phyloP scores from a whole-genome alignment of 2,113 vertebrate genomes.

The Chaetorhynchus papuensis region DNA sequence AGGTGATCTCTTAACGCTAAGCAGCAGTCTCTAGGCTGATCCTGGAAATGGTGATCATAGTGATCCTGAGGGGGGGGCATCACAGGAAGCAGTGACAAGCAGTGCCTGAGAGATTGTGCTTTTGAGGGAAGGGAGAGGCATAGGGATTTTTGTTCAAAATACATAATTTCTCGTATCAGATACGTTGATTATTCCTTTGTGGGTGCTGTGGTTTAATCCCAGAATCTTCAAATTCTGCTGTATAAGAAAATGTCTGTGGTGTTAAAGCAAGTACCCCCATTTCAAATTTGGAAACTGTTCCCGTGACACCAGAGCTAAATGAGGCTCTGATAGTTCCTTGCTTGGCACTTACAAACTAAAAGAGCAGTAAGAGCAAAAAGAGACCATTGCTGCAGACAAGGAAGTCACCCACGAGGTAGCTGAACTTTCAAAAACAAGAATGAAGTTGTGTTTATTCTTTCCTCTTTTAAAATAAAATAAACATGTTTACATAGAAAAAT shows the following conservation, averaged over 20 bases:
- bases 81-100: accelerated
- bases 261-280: background rate
- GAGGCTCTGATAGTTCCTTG: background rate
- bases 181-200: background rate
- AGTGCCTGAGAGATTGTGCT: background rate
- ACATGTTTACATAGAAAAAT: too few relatives aligned
- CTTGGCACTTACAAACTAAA: background rate
- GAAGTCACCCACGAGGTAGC: background rate
- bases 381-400: background rate
- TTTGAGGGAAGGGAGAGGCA: background rate
- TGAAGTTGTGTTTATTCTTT: background rate
- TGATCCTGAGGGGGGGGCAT: background rate
- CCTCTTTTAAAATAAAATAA: background rate
- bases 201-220: background rate
- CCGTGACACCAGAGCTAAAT: background rate
- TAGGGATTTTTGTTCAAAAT: background rate
- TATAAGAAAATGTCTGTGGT: background rate
- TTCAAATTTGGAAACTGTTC: background rate
- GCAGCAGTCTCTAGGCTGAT: background rate
- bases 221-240: background rate
- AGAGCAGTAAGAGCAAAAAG: background rate
- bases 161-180: background rate
- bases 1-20: background rate
- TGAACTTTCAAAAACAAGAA: background rate
- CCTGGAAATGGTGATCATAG: background rate